phyloP scores from a whole-genome alignment of 2,113 vertebrate species.

The Recurvirostra avosetta region DNA sequence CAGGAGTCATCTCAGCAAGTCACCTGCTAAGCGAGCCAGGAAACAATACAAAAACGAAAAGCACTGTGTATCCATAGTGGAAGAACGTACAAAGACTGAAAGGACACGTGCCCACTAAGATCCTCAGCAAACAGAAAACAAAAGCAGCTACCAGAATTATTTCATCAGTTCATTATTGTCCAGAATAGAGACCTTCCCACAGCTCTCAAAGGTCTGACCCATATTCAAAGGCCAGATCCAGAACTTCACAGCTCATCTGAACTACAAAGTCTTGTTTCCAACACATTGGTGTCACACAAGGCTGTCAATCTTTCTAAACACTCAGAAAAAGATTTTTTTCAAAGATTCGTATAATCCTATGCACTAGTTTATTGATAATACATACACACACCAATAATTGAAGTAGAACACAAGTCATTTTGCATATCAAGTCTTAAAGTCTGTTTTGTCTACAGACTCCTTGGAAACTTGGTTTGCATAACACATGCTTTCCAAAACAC shows the following conservation, averaged over 20 bases:
- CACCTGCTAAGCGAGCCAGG: not conserved
- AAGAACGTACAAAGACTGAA: not conserved
- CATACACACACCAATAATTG: not conserved
- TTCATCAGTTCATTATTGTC: not conserved
- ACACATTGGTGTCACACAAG: not conserved
- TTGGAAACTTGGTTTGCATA: conserved; percentile 27
- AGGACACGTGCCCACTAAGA: not conserved
- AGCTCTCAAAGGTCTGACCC: not conserved
- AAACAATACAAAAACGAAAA: not conserved
- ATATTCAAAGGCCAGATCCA: not conserved
- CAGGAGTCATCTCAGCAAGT: not conserved
- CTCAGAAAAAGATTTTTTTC: not conserved
- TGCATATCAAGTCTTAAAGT: not conserved
- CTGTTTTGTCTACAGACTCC: conserved; percentile 31
- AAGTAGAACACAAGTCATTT: not conserved
- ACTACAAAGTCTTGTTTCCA: not conserved
- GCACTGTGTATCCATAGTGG: fast-evolving
- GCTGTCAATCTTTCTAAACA: not conserved
- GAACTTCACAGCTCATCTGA: not conserved
- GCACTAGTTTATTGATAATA: not conserved
- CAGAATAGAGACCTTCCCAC: not conserved
- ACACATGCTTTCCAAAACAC: not conserved
- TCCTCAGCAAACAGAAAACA: not conserved
- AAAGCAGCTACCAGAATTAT: not conserved
- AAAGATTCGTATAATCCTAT: not conserved